These are phyloP conservation scores for Lycodopsis pacificus DNA, from an alignment of 2,797 vertebrate species.

Conservation along the genomic window DNA sequence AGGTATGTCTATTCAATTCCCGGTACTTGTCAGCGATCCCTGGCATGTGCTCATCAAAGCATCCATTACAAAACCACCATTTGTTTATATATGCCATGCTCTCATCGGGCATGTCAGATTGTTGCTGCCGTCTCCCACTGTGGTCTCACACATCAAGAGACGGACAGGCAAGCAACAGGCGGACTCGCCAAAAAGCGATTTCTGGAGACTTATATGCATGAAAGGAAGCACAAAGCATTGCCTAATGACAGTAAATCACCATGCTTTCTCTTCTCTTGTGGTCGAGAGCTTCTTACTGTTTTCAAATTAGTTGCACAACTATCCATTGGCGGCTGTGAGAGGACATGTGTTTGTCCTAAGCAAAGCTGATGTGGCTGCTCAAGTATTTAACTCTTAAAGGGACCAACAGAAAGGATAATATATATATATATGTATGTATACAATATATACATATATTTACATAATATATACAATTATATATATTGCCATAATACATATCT, in stretches of 20 bases:
- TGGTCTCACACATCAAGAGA: conserved; percentile 50
- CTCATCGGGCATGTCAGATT: conserved; percentile 36
- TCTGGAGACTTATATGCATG: conserved; percentile 44
- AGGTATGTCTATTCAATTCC: not conserved
- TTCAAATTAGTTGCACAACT: conserved; percentile 69
- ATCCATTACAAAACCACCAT: conserved; percentile 32
- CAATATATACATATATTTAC: not conserved
- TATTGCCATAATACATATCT: not conserved
- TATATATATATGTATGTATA: no score
- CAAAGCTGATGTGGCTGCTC: conserved; percentile 57
- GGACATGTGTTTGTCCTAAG: conserved; percentile 68
- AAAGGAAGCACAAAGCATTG: conserved; percentile 36
- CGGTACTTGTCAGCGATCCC: not conserved
- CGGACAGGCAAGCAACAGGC: not conserved
- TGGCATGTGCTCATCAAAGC: conserved; percentile 20
- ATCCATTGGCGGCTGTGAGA: conserved; percentile 46
- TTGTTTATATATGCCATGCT: conserved; percentile 36
- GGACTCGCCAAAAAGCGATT: conserved; percentile 27
- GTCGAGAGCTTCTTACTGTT: conserved; percentile 61
- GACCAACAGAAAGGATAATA: not conserved
- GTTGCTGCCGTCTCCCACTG: conserved; percentile 48
- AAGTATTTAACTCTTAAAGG: conserved; percentile 69
- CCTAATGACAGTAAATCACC: conserved; percentile 54
- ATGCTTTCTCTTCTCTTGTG: conserved; percentile 55
- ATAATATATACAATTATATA: not conserved